These are phyloP conservation scores for Ceratina japonica DNA, from an alignment of 1,140 invertebrate species.

Conservation along the genomic window DNA sequence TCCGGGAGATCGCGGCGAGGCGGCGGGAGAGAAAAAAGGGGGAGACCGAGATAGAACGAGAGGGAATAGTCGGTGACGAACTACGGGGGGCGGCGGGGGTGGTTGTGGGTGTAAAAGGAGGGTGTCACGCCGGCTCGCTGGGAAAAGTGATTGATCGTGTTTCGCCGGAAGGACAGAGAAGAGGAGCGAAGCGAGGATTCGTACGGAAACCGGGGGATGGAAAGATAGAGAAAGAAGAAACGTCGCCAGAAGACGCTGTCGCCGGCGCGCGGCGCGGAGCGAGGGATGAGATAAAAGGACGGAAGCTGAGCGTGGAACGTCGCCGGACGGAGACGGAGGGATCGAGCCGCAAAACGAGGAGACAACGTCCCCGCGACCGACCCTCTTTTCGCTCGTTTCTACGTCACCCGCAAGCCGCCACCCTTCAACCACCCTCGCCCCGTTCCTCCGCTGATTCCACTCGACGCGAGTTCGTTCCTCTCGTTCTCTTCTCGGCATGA, in stretches of 20 bases:
- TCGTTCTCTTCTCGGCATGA: slow-evolving; percentile 41
- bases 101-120: slow-evolving; percentile 74
- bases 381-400: slow-evolving; percentile 47
- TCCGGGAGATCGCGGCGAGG: slow-evolving; percentile 51
- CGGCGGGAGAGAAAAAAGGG: slow-evolving; percentile 43
- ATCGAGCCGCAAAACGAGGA: slow-evolving; percentile 72
- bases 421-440: slow-evolving; percentile 47
- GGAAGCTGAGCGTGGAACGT: slow-evolving; percentile 57
- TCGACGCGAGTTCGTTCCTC: slow-evolving; percentile 58
- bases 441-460: slow-evolving; percentile 66
- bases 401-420: slow-evolving; percentile 62
- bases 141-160: slow-evolving; percentile 79
- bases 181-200: slow-evolving; percentile 58
- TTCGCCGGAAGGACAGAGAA: slow-evolving; percentile 74
- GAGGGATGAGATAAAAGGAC: slow-evolving; percentile 28
- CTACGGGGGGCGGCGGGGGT: slow-evolving; percentile 63
- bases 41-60: slow-evolving; percentile 13
- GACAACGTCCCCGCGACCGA: slow-evolving; percentile 58
- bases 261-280: slow-evolving; percentile 8
- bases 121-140: slow-evolving; percentile 75
- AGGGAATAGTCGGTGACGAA: slow-evolving; percentile 62
- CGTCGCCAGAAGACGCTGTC: slow-evolving; percentile 46
- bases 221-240: slow-evolving; percentile 57
- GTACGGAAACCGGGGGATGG: slow-evolving; percentile 37
- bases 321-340: slow-evolving; percentile 74